phyloP scores from a whole-genome alignment of 2,113 vertebrate species.

The Engystomops pustulosus region DNA sequence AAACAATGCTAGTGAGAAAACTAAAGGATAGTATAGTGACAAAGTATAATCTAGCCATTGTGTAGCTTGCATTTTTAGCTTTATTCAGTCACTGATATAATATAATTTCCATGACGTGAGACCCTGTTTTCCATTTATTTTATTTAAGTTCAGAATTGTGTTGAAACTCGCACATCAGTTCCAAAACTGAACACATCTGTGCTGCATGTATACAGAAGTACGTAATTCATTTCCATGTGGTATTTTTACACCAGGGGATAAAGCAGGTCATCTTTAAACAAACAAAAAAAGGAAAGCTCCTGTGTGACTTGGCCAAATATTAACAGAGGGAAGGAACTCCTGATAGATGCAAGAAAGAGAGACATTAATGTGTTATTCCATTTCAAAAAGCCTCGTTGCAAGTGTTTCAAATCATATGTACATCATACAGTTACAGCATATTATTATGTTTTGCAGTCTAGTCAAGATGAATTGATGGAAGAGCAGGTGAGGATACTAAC shows the following conservation, averaged over 20 bases:
- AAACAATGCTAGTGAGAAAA: background rate
- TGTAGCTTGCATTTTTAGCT: no score
- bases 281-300: constrained; percentile 78
- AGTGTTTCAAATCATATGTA: constrained; percentile 35
- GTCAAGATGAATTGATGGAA: constrained; percentile 66
- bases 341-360: constrained; percentile 45
- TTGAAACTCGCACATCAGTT: constrained; percentile 68
- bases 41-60: no score
- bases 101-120: background rate
- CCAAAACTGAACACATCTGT: constrained; percentile 70
- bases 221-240: constrained; percentile 79
- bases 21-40: no score
- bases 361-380: constrained; percentile 60
- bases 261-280: constrained; percentile 72
- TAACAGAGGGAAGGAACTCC: constrained; percentile 69
- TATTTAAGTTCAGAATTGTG: constrained; percentile 55
- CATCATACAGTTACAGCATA: constrained; percentile 41
- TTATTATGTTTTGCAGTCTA: constrained; percentile 63
- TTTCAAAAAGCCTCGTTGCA: constrained; percentile 41
- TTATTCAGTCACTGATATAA: background rate
- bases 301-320: constrained; percentile 72
- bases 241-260: constrained; percentile 76
- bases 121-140: constrained; percentile 28
- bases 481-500: constrained; percentile 71
- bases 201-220: constrained; percentile 74